phyloP scores from a whole-genome alignment of 1,140 invertebrate species.

The Lepidurus packardi region DNA sequence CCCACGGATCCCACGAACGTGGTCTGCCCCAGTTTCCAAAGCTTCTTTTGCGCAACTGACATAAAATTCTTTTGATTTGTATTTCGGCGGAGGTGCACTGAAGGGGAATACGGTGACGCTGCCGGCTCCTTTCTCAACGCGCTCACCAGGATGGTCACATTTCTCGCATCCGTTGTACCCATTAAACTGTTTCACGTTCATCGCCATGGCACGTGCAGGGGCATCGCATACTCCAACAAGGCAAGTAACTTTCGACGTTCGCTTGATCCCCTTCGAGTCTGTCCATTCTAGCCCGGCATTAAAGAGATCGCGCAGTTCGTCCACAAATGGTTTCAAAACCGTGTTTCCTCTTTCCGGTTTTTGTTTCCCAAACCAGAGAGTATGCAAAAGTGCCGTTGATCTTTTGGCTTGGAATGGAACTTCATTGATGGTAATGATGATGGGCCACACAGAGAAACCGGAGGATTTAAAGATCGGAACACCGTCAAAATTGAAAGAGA shows the following conservation, averaged over 20 bases:
- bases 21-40: background rate
- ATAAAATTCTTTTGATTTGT: slow-evolving; percentile 22
- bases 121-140: slow-evolving; percentile 27
- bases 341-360: slow-evolving; percentile 8
- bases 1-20: slow-evolving; percentile 11
- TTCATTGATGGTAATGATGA: slow-evolving; percentile 42
- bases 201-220: too few relatives aligned
- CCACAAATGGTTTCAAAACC: slow-evolving; percentile 12
- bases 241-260: background rate
- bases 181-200: slow-evolving; percentile 22
- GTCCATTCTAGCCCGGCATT: slow-evolving; percentile 20
- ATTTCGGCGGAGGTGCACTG: background rate
- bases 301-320: slow-evolving; percentile 8
- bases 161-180: slow-evolving; percentile 25
- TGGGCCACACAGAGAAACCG: slow-evolving; percentile 41
- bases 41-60: background rate
- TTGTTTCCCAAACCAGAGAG: slow-evolving; percentile 21
- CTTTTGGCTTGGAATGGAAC: slow-evolving; percentile 37
- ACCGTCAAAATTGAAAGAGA: slow-evolving; percentile 38
- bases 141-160: slow-evolving; percentile 21
- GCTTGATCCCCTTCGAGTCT: background rate
- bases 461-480: slow-evolving; percentile 43
- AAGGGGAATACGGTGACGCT: background rate
- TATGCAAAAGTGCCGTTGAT: slow-evolving; percentile 23
- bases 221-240: background rate